These are phyloP conservation scores for Platorchestia sp. DNA, from an alignment of 1,140 invertebrate genomes.

Conservation along the genomic window DNA sequence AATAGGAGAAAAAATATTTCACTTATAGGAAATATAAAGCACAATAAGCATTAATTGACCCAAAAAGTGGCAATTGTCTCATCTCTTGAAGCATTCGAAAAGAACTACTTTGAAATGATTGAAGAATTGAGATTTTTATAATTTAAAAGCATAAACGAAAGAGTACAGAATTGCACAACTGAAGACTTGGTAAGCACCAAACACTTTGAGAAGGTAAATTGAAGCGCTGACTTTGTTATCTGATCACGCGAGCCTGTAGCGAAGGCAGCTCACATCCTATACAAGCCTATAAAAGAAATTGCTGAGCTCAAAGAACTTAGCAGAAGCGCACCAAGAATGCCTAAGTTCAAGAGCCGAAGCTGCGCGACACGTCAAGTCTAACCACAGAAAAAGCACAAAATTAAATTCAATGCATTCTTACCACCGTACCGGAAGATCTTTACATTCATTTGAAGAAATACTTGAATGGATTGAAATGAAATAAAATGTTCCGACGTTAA, in stretches of 20 bases:
- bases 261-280: constrained; percentile 14
- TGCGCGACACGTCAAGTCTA: not conserved
- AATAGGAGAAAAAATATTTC: not conserved
- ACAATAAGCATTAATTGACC: not conserved
- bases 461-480: not conserved
- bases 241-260: constrained; percentile 8
- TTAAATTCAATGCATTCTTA: not conserved
- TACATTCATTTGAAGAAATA: not conserved
- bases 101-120: not conserved
- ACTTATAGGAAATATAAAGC: not conserved
- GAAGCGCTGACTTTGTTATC: constrained; percentile 4
- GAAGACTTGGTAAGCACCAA: not conserved
- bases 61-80: not conserved
- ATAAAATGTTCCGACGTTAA: not conserved
- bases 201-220: not conserved
- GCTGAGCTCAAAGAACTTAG: constrained; percentile 30
- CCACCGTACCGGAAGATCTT: not conserved
- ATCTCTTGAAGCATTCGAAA: not conserved
- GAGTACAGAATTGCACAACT: not conserved
- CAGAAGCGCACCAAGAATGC: constrained; percentile 26
- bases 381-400: not conserved
- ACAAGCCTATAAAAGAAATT: constrained; percentile 47
- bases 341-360: constrained; percentile 21
- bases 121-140: not conserved
- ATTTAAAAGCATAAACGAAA: not conserved